Evolutionary conservation across 2,888 invertebrate genomes (phyloP), one percentile per base, ranked within the genome.

Genomic region (Ophion slaviceki): DNA sequence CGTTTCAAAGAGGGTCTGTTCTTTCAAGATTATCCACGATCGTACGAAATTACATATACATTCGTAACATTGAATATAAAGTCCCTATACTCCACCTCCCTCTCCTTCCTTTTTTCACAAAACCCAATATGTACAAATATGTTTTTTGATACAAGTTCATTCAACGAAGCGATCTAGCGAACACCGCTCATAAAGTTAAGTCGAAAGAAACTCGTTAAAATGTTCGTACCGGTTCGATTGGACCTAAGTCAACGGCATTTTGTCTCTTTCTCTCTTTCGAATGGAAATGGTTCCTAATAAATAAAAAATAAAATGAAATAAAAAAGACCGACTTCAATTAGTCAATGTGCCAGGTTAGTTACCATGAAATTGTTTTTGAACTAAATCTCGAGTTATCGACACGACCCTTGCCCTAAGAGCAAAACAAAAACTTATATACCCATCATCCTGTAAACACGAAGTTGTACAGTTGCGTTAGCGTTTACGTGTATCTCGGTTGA

Each of bases 131-230:
- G 20, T 57, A 57, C 72, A 77, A 85, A 68, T 67, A 47, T 76
- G 24, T 59, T 70, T 40, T 47, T 40, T 47, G 53, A 59, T 36
- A 36, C 17, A 64, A 72, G 45, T 67, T 74, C 20, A 45, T 68
- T 28, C 24, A n/a, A 45, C 53, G 11, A n/a, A 79, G 53, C 20
- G 40, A 79, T 47, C 47, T 32, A 28, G 57, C 53, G 53, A 68
- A 67, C 61, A 67, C 20, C 20, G 11, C 36, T 53, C 40, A 28
- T 32, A 74, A 57, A 62, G 59, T 62, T 76, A 53, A 40, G 71
- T 80, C 61, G 45, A 77, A 47, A 66, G 40, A 36, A 86, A 80
- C 85, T 72, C 71, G 78, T 84, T 68, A 68, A 83, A 86, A 83
- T 40, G 47, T 82, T 66, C 20, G 24, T 76, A 68, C 57, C 72